These are phyloP conservation scores for Plectropomus leopardus DNA, from an alignment of 2,113 vertebrate species.

Conservation along the genomic window DNA sequence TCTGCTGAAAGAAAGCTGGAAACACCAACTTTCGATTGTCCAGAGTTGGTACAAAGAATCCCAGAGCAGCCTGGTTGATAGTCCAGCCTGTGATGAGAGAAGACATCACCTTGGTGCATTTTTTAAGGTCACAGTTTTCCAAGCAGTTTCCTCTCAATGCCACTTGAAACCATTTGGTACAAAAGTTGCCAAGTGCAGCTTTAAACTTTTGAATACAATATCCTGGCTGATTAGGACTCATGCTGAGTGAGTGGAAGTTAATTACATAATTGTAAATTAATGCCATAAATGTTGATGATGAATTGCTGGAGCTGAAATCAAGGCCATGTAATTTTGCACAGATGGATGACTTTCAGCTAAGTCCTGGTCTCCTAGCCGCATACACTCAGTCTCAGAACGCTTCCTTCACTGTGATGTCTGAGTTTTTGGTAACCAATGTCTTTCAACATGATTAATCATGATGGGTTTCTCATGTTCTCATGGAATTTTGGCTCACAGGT, in stretches of 20 bases:
- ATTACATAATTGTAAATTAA: slow-evolving; percentile 59
- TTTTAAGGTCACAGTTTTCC: background rate
- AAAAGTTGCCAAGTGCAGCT: slow-evolving; percentile 15
- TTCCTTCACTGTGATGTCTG: slow-evolving; percentile 41
- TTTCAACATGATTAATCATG: slow-evolving; percentile 33
- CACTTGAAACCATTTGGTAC: slow-evolving; percentile 4
- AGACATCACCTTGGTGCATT: background rate
- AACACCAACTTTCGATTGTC: background rate
- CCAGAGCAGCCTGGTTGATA: background rate
- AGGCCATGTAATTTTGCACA: slow-evolving; percentile 68
- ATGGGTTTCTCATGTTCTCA: slow-evolving; percentile 24
- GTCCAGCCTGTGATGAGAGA: background rate
- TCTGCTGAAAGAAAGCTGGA: background rate
- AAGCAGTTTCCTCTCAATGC: background rate
- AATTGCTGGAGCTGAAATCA: slow-evolving; percentile 55
- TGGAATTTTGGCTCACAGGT: slow-evolving; percentile 24
- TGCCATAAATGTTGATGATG: slow-evolving; percentile 57
- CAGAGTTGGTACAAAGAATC: background rate
- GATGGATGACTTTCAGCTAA: slow-evolving; percentile 62
- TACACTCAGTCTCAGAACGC: slow-evolving; percentile 35
- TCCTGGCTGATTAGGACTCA: slow-evolving; percentile 41
- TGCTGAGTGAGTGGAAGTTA: slow-evolving; percentile 36
- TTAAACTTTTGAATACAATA: slow-evolving; percentile 1
- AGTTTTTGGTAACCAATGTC: slow-evolving; percentile 23
- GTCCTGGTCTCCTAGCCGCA: slow-evolving; percentile 34